Evolutionary conservation across 2,888 invertebrate genomes (phyloP), one percentile per base, ranked within the genome.

Genomic region (Tinea semifulvella): DNA sequence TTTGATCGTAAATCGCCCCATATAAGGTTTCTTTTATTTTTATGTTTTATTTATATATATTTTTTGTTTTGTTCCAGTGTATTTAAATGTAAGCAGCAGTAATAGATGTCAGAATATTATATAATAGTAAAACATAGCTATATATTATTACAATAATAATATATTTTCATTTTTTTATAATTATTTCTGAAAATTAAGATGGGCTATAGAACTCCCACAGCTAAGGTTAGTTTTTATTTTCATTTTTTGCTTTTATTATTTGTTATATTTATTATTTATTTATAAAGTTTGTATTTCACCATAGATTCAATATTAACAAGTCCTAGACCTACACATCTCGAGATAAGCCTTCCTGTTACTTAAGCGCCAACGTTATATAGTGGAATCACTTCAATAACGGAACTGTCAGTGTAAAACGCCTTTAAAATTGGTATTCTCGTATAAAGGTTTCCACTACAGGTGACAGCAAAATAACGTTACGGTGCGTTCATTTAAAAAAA

Each of bases 131-230:
- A 39, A 75, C 69, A 77, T 76, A 77, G 73, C 63, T 77, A 76
- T 38, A 75, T 79, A 77, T 79, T 77, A 79, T 80, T 79, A 75
- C 69, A 74, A 73, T 77, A 80, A 77, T 77, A 79, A 76, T 79
- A 77, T 79, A 76, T 79, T 77, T 22, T 40, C 22, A 22, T 18
- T 27, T 36, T 35, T 19, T 45, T 16, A 31, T 31, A 16, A 20
- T 40, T 22, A 22, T 22, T 22, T 40, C 22, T 40, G 19, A 38
- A 40, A 17, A 38, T 4, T 18, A 17, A 38, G 22, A 40, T n/a
- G 40, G 40, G 4, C 7, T 17, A 22, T 22, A 13, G 8, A 60
- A 62, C 68, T 61, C 65, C 73, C 65, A 66, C 71, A 75, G 75
- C 68, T 68, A 71, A 77, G 79, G 77, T 77, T 76, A 69, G 55